phyloP scores from a whole-genome alignment of 2,888 invertebrate genomes.

The Microctonus brassicae region DNA sequence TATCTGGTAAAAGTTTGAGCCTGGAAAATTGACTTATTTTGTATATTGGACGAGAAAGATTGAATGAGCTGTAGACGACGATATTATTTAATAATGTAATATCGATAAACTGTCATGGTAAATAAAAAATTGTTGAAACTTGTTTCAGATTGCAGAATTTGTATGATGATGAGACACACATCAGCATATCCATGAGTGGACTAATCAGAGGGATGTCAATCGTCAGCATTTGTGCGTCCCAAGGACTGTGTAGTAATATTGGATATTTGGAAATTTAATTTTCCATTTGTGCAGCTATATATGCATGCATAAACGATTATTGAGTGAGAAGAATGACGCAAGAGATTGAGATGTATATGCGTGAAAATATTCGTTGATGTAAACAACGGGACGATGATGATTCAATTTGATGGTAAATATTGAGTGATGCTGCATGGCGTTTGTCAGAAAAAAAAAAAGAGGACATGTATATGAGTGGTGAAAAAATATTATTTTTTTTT shows the following conservation, averaged over 20 bases:
- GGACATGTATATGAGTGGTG: background rate
- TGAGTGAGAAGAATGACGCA: background rate
- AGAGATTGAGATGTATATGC: background rate
- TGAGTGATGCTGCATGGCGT: background rate
- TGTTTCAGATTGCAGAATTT: background rate
- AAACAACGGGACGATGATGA: background rate
- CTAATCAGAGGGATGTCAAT: slow-evolving; percentile 13
- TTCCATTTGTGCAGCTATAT: background rate
- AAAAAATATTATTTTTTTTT: background rate
- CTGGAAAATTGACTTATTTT: background rate
- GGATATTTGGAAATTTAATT: slow-evolving; percentile 1
- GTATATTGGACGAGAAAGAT: background rate
- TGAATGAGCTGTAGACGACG: background rate
- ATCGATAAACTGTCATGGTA: background rate
- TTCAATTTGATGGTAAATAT: slow-evolving; percentile 14
- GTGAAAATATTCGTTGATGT: background rate
- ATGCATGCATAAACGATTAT: background rate
- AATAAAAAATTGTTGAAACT: background rate
- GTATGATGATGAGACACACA: background rate
- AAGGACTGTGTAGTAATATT: background rate
- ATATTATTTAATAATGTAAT: no score
- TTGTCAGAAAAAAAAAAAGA: background rate
- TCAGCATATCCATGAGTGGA: background rate
- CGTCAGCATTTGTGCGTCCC: background rate
- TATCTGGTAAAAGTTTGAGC: background rate